A percentile compares a stretch with the other conserved stretches of the same genome.
phyloP scores from a whole-genome alignment of 2,888 invertebrate genomes.

The Hedychridium roseum region DNA sequence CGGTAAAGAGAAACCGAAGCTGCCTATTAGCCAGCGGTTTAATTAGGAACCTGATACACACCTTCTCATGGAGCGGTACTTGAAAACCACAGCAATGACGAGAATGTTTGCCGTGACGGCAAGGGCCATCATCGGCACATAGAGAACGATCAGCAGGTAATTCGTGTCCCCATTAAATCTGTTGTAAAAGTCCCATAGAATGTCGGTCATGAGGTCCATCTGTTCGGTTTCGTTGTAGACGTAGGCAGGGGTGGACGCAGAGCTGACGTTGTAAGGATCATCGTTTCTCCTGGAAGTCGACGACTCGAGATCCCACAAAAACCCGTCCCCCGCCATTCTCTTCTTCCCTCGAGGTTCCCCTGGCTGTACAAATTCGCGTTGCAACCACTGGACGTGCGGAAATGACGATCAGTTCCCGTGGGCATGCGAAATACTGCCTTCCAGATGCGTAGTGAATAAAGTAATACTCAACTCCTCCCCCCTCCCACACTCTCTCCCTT shows the following conservation, averaged over 20 bases:
- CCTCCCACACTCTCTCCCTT: no score
- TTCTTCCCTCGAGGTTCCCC: no score
- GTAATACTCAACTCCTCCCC: no score
- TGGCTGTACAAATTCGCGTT: not conserved
- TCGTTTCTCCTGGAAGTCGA: conserved; percentile 5
- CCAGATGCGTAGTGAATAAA: conserved; percentile 2
- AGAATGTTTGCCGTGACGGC: conserved; percentile 73
- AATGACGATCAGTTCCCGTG: not conserved
- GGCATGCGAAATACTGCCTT: conserved; percentile 3
- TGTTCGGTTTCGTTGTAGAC: conserved; percentile 25
- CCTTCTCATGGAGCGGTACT: conserved; percentile 76
- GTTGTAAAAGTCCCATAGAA: conserved; percentile 40
- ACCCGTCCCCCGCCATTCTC: conserved; percentile 8
- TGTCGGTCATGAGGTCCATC: conserved; percentile 30
- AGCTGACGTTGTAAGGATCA: not conserved
- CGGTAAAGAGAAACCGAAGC: no score
- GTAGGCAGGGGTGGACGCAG: not conserved
- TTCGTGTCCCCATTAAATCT: conserved; percentile 40
- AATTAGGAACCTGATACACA: no score
- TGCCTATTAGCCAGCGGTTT: no score
- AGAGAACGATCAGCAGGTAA: conserved; percentile 69
- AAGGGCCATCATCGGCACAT: conserved; percentile 71
- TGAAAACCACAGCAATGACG: conserved; percentile 73
- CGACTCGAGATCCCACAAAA: not conserved
- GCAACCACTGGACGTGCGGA: not conserved